Base-by-base conservation (phyloP, 2,113 vertebrate genomes). In the Protomyctophum bolini region DNA sequence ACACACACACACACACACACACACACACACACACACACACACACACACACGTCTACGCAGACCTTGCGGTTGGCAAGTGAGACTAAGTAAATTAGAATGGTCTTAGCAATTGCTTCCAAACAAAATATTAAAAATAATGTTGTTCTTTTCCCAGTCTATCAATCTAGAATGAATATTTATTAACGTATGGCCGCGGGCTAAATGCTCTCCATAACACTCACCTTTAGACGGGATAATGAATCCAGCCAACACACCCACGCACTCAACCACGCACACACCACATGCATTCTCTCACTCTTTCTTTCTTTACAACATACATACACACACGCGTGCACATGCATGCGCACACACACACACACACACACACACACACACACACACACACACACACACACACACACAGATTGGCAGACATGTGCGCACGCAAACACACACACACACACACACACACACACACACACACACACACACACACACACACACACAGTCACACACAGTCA, bases 141-240 rank as follows among this genome's bases (percentile, higher is more conserved):
- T 78, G 72, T 84, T 83, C 70, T 80, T 65, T 71, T 82, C 73
- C 55, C 33, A 41, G 33, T 47, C 62, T 72, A 21, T 11, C 33
- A 69, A 50, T 73, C 58, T 14, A n/a, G 3, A 11, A 59, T 75
- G 70, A 77, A 83, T 87, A 79, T 83, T 82, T 77, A 89, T 80
- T 77, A 76, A 83, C 63, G 62, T 56, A 51, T 55, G 68, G 82
- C 80, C 68, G 10, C 61, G 75, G 82, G 83, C 70, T 72, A 81
- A 82, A 79, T 77, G 66, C 80, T 86, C 75, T 79, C 83, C 63
- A 70, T 73, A 14, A 46, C 62, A 77, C 74, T 81, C 76, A 83
- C 76, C 77, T 86, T 86, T 47, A 8, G 59, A 47, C 66, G 47
- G 57, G 67, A 79, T 82, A 78, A 84, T 73, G 61, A 78, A 76